Conservation (phyloP, 2,113 vertebrate species). For the Brachyhypopomus occidentalis region DNA sequence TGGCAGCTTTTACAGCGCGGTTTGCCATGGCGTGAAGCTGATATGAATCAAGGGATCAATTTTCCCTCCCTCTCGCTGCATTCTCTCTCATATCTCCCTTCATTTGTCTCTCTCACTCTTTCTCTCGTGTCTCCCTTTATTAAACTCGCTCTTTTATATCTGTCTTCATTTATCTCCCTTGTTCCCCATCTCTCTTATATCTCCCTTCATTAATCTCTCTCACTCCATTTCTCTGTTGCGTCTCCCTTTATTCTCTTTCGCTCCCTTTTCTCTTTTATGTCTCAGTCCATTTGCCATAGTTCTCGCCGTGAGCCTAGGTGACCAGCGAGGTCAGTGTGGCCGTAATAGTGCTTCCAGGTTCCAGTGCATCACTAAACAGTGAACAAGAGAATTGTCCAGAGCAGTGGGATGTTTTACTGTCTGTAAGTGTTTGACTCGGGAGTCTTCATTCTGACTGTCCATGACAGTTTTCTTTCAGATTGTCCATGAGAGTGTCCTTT, state of each 20-base stretch:
- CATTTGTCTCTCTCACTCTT: too few species aligned
- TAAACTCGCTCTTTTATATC: constrained; percentile 16
- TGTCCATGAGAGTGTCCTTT: too few species aligned
- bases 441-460: too few species aligned
- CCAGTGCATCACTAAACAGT: too few species aligned
- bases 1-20: background rate
- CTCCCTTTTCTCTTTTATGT: background rate
- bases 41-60: background rate
- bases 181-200: constrained; percentile 3
- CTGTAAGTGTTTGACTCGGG: too few species aligned
- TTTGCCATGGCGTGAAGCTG: background rate
- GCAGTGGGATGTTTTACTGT: too few species aligned
- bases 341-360: too few species aligned
- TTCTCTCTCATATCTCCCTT: too few species aligned
- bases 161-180: constrained; percentile 5
- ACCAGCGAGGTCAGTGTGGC: background rate
- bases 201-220: background rate
- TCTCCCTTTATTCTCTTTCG: background rate
- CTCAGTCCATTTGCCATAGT: background rate
- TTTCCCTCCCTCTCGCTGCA: too few species aligned
- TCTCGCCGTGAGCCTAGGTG: background rate
- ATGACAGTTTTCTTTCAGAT: too few species aligned
- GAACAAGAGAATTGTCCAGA: too few species aligned
- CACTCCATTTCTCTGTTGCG: background rate
- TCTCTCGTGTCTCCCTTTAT: too few species aligned